These are phyloP conservation scores for Prunella fulvescens DNA, from an alignment of 2,113 vertebrate genomes.

Conservation along the genomic window DNA sequence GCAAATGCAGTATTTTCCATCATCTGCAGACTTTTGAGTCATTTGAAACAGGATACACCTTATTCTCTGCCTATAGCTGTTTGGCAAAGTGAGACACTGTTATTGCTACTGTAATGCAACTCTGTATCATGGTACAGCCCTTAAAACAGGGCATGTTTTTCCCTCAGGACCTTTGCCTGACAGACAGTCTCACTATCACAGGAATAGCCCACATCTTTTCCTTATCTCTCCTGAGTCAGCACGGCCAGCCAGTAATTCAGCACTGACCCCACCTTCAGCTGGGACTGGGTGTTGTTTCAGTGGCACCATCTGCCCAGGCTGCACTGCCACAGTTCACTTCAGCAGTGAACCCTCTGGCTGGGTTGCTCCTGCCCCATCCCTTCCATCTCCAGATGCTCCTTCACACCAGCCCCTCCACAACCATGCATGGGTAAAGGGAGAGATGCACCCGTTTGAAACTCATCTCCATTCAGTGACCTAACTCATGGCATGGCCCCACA, in stretches of 20 bases:
- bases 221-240: constrained; percentile 5
- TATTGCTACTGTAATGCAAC: background rate
- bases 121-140: background rate
- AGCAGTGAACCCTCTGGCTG: background rate
- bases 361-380: background rate
- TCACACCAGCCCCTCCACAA: background rate
- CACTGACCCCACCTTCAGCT: background rate
- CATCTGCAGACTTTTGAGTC: background rate
- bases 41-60: background rate
- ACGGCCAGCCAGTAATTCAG: background rate
- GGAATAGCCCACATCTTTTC: background rate
- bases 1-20: background rate
- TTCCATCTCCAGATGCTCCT: background rate
- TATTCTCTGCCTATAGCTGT: background rate
- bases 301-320: background rate
- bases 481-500: background rate
- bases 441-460: background rate
- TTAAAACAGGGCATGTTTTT: background rate
- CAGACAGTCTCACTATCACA: background rate
- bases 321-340: background rate
- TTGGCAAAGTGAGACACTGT: background rate
- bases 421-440: accelerated
- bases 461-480: background rate
- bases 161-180: background rate
- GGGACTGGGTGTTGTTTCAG: background rate